A percentile compares a stretch with the other conserved stretches of the same genome.
These are phyloP conservation scores for Hylyphantes graminicola DNA, from an alignment of 1,140 invertebrate species.

Conservation along the genomic window DNA sequence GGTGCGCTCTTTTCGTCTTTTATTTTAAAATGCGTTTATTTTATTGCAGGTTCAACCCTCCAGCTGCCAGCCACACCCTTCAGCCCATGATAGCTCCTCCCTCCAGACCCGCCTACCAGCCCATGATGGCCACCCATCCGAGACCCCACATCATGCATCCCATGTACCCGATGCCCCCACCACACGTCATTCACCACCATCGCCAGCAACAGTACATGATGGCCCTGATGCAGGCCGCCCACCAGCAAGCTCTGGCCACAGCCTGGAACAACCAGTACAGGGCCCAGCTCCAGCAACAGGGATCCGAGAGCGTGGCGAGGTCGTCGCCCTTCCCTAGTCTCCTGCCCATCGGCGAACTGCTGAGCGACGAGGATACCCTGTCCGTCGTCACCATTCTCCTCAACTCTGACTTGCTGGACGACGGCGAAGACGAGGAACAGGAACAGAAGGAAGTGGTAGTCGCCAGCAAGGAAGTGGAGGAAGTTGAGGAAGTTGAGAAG, in stretches of 20 bases:
- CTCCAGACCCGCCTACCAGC: background rate
- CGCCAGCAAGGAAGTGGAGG: constrained; percentile 1
- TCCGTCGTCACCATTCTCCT: constrained; percentile 13
- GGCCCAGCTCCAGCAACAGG: background rate
- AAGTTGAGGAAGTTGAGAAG: constrained; percentile 8
- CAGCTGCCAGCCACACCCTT: constrained; percentile 2
- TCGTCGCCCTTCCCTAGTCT: background rate
- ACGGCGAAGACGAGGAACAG: constrained; percentile 21
- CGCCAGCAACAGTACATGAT: constrained; percentile 8
- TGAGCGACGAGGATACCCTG: constrained; percentile 19
- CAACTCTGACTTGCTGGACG: background rate
- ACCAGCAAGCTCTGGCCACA: constrained; percentile 9
- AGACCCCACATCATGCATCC: background rate
- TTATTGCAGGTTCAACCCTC: background rate
- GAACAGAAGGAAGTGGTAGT: background rate
- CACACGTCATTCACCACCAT: constrained; percentile 11
- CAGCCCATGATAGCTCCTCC: constrained; percentile 31
- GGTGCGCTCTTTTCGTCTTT: no score
- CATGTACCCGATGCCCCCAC: background rate
- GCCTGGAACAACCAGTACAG: constrained; percentile 18
- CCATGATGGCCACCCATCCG: background rate
- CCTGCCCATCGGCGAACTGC: constrained; percentile 7
- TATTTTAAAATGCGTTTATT: no score
- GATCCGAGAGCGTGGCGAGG: constrained; percentile 6
- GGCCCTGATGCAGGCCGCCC: background rate